Evolutionary conservation across 2,113 vertebrate species (phyloP), one percentile per base, ranked within the genome.

Genomic region (Xenopus borealis): DNA sequence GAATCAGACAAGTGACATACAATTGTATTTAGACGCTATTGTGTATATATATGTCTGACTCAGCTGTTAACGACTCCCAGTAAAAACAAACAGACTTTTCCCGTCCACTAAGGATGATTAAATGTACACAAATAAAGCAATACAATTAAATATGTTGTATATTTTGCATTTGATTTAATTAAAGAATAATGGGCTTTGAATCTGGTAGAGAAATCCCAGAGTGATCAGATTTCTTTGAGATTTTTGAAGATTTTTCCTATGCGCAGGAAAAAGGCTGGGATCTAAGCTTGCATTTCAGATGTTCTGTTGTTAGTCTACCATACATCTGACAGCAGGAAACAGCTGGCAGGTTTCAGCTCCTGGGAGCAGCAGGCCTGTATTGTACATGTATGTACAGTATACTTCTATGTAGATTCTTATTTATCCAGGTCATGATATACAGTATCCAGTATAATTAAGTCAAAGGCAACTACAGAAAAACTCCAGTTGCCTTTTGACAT

Each of bases 41-140:
- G 5, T 40, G 7, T 40, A 40, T 40, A 66, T 23, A 55, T 16
- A 59, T 68, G 30, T 45, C 30, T 53, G 63, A 23, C 53, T 33
- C 58, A 62, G 27, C 53, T 64, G 62, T 47, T 64, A 14, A 53
- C 23, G 18, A 52, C 45, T 52, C 62, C 65, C 55, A 52, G 47
- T 74, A 61, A 75, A 75, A 75, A 75, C 53, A 75, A 75, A 75
- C 62, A 59, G n/a, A 58, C 40, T 16, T 75, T 68, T 68, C 65
- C 65, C 59, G 61, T 59, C 20, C 64, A 59, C 55, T 50, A 57
- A 74, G 68, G 68, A 67, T 67, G 55, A 68, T 68, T 62, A 62
- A 53, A 62, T 75, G 13, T 40, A 40, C 33, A 40, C 33, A 40
- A 40, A 69, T 62, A 69, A 40, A 40, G 57, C 17, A 16, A 61